Evolutionary conservation across 2,113 vertebrate species (phyloP).

Genomic region (Marmota flaviventris): DNA sequence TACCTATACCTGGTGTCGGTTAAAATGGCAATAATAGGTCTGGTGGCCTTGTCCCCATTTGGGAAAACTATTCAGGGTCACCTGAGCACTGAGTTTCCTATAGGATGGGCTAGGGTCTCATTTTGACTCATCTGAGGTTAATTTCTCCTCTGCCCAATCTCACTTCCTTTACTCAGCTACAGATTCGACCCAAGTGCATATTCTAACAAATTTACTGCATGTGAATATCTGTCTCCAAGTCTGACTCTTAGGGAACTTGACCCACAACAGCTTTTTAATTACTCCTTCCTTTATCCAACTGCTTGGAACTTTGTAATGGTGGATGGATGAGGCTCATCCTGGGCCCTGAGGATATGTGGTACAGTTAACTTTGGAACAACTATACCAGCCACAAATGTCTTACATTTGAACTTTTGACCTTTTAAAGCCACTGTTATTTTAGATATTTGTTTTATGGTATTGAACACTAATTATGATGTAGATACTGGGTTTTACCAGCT

Average conservation of each 20-base stretch:
- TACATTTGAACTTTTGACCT: not conserved
- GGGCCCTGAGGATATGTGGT: fast-evolving
- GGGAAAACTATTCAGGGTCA: not conserved
- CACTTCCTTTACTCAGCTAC: not conserved
- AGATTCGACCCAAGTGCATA: not conserved
- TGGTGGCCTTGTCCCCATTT: not conserved
- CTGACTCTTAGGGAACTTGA: not conserved
- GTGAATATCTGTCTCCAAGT: not conserved
- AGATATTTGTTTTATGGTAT: not conserved
- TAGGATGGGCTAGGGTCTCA: not conserved
- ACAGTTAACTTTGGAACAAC: not conserved
- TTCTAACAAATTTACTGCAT: not conserved
- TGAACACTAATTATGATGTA: not conserved
- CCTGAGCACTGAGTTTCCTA: not conserved
- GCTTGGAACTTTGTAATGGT: not conserved
- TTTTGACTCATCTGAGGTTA: not conserved
- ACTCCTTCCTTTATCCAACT: not conserved
- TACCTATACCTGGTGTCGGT: not conserved
- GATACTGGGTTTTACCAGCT: not conserved
- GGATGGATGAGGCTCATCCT: not conserved
- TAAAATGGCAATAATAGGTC: not conserved
- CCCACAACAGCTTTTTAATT: not conserved
- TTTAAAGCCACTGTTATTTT: not conserved
- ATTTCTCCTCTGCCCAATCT: not conserved
- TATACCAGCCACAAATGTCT: not conserved